Base-by-base conservation (phyloP, 92 coral and sea anemone genomes). In the Epizoanthus fatuus region DNA sequence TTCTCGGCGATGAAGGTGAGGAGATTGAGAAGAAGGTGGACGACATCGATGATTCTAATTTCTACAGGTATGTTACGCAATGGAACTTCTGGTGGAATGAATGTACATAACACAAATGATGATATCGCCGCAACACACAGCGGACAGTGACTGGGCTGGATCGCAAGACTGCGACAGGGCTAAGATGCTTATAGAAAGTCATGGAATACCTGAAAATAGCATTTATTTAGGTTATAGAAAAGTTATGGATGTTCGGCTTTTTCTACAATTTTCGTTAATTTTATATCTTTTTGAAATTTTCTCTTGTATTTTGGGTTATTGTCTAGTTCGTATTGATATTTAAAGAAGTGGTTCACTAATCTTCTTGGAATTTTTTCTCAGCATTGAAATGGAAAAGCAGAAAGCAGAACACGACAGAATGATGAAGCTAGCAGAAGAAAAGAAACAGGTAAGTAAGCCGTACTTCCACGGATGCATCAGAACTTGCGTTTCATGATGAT, bases 341-440 rank as follows among this genome's bases (percentile, higher is more conserved):
- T 22, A 22, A 45, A 45, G 51, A 5, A 45, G 29, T 52, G 38
- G 7, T 22, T 12, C 10, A 1, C 65, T 86, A 16, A 74, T 86
- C 15, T 15, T 1, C 38, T 35, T n/a, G 49, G 4, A 10, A 79
- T 79, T 66, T 45, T 4, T 45, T 73, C 42, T 11, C 69, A 97
- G 99, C 70, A 97, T 97, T 68, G 99, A 95, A 70, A 92, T 95
- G 22, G 99, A 97, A 82, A 97, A 95, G 69, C 99, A 97, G 92
- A 97, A 97, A 74, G 99, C 99, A 17, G 99, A 97, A 72, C 98
- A 97, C 57, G 99, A 97, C 90, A 84, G 98, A 81, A 93, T 97
- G 98, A 84, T 97, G 68, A 97, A 95, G 81, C 88, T 97, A 35
- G 99, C 99, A 19, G 99, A 97, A 71, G 99, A 97, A 88, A 97